Percentiles rank a stretch among this genome's conserved stretches.
These are phyloP conservation scores for Caenorhabditis sp. DNA, from an alignment of 2,888 invertebrate species.

Conservation along the genomic window DNA sequence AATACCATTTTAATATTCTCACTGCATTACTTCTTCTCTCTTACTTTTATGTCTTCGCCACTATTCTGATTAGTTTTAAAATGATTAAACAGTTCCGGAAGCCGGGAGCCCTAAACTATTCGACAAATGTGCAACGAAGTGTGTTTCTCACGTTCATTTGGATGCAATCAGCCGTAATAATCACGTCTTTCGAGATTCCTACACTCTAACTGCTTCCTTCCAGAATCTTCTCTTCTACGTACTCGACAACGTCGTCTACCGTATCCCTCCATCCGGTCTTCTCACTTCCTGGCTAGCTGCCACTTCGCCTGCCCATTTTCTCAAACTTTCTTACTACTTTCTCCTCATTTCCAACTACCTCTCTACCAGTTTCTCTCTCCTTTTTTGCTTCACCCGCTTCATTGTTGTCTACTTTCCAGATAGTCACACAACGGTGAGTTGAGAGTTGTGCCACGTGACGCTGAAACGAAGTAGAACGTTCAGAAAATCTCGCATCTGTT, in stretches of 20 bases:
- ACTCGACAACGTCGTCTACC: conserved; percentile 9
- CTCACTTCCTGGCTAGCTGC: conserved; percentile 4
- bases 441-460: too few relatives aligned
- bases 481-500: neutral
- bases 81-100: neutral
- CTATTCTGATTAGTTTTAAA: neutral
- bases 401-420: conserved; percentile 8
- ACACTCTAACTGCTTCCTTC: too few relatives aligned
- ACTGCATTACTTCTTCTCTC: neutral
- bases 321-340: conserved; percentile 7
- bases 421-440: neutral
- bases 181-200: neutral
- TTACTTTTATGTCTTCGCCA: neutral
- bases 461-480: neutral
- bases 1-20: neutral
- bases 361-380: conserved; percentile 8
- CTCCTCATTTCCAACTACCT: conserved; percentile 13
- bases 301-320: neutral
- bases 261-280: conserved; percentile 3
- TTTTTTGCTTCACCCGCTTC: conserved; percentile 1
- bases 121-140: conserved; percentile 1
- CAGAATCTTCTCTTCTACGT: conserved; percentile 6
- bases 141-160: conserved; percentile 29
- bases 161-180: conserved; percentile 26
- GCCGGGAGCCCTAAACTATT: neutral